These are phyloP conservation scores for Gonatopus flavifemur DNA, from an alignment of 1,140 invertebrate species.

Conservation along the genomic window DNA sequence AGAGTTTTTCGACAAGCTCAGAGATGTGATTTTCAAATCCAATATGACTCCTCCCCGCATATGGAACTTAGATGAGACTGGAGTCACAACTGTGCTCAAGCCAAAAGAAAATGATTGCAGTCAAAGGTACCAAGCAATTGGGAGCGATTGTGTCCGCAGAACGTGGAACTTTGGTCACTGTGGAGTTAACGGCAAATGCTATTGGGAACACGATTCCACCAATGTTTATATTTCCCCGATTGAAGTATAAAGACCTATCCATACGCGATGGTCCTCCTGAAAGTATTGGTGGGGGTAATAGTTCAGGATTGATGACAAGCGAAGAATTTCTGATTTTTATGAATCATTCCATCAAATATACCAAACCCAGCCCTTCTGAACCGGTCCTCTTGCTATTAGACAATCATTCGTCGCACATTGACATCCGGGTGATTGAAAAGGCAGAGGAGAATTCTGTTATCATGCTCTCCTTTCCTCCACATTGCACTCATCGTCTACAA, in stretches of 20 bases:
- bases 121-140: conserved; percentile 43
- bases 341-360: conserved; percentile 48
- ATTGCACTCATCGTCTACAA: no score
- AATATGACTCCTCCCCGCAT: conserved; percentile 30
- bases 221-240: conserved; percentile 35
- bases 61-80: conserved; percentile 50
- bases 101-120: conserved; percentile 44
- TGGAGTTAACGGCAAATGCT: no score
- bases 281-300: conserved; percentile 24
- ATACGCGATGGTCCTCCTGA: conserved; percentile 41
- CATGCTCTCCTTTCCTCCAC: conserved; percentile 32
- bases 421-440: conserved; percentile 14
- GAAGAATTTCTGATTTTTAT: no score
- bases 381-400: conserved; percentile 39
- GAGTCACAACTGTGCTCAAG: conserved; percentile 53
- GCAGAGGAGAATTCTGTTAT: conserved; percentile 24
- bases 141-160: conserved; percentile 45
- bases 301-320: conserved; percentile 32
- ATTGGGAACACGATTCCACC: conserved; percentile 41
- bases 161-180: conserved; percentile 48
- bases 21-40: conserved; percentile 9
- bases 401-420: conserved; percentile 36
- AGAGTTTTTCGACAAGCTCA: conserved; percentile 32
- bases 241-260: conserved; percentile 23
- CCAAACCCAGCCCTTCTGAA: conserved; percentile 22